Evolutionary conservation across 1,140 invertebrate species (phyloP), one percentile per base, ranked within the genome.

Genomic region (Cataglyphis hispanica): DNA sequence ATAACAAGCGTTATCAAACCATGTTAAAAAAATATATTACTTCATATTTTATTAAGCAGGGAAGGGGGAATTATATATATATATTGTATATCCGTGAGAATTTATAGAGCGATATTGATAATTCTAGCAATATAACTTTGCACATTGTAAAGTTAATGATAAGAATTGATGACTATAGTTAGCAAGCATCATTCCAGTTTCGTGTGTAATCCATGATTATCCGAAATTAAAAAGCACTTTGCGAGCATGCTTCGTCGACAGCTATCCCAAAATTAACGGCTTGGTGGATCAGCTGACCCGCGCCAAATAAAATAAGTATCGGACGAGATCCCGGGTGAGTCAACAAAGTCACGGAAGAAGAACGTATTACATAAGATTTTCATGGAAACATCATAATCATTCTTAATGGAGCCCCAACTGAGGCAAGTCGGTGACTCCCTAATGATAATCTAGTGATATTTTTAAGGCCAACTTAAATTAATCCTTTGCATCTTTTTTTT

Each of bases 311-410:
- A 72, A 74, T 72, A 60, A 83, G 53, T 74, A 19, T 83, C 37
- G 67, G 60, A 72, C 25, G 40, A 69, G 37, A 34, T 40, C 31
- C 58, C 7, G n/a, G 60, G 43, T 78, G 86, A 88, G 56, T 89
- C 81, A 74, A 50, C 87, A 74, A 69, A 80, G 43, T 46, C 75
- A 88, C 87, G 81, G 61, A 70, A 61, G 76, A 85, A 72, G 25
- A 75, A 34, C 40, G n/a, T 19, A 37, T 86, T 87, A 84, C 63
- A 53, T 78, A 85, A 87, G 70, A 77, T 87, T 87, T 84, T 58
- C 81, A 56, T 31, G 53, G 64, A 63, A 88, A 88, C 86, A 72
- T 88, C 86, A 70, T 89, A 89, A 89, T 89, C 85, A 67, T 75
- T 60, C 69, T 66, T 86, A 76, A 85, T 70, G 61, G 67, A 70